Percentiles rank a stretch among this genome's conserved stretches.
Conservation (phyloP, 92 coral and sea anemone species). For the Diadumene lineata region DNA sequence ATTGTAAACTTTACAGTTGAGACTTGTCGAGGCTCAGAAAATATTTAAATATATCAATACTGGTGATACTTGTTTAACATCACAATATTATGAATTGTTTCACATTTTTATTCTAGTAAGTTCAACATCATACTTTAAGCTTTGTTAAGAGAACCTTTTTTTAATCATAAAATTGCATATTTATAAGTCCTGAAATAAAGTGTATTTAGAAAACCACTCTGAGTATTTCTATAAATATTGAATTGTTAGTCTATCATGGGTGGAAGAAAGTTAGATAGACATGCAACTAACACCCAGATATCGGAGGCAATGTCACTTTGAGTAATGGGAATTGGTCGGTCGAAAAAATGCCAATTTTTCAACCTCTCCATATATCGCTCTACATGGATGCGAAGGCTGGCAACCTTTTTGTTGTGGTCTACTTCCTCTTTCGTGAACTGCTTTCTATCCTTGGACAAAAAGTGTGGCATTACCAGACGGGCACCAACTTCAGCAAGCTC, state of each 20-base stretch:
- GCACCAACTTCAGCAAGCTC: slow-evolving; percentile 55
- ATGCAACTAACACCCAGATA: slow-evolving; percentile 44
- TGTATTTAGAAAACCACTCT: background rate
- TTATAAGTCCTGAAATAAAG: no score
- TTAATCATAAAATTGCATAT: no score
- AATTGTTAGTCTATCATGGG: slow-evolving; percentile 24
- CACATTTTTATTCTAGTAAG: no score
- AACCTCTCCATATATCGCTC: slow-evolving; percentile 57
- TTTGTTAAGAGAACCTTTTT: no score
- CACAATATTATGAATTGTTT: no score
- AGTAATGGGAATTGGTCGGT: slow-evolving; percentile 53
- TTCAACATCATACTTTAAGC: no score
- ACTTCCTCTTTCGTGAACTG: slow-evolving; percentile 40
- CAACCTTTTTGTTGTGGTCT: slow-evolving; percentile 49
- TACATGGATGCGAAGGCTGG: slow-evolving; percentile 55
- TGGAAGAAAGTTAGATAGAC: slow-evolving; percentile 53
- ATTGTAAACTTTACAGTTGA: no score
- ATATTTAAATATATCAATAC: no score
- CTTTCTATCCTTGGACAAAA: slow-evolving; percentile 22
- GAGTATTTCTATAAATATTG: background rate
- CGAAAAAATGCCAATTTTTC: slow-evolving; percentile 68
- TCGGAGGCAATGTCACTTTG: slow-evolving; percentile 43
- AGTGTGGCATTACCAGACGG: slow-evolving; percentile 37
- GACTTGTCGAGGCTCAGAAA: no score
- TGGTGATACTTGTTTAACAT: no score